Evolutionary conservation across 2,797 vertebrate species (phyloP), one percentile per base, ranked within the genome.

Genomic region (Scleropages formosus): DNA sequence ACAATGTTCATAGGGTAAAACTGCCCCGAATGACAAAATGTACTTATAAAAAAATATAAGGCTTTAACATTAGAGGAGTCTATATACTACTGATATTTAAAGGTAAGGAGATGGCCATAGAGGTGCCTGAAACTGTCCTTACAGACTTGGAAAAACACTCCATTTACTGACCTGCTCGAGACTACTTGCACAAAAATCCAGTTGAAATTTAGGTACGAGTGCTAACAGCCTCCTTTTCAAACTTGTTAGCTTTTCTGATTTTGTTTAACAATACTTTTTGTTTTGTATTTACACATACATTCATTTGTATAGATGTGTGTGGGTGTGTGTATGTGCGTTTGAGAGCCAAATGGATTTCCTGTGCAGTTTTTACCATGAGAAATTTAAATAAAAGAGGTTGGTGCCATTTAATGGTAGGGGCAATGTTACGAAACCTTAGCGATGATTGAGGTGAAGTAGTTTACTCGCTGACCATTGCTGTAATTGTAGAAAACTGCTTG

Each of bases 61-160:
- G 85, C 89, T 89, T 87, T 86, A 82, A 84, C 85, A 83, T 89
- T 83, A 88, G 82, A 76, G 74, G 88, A 83, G 88, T 91, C 87
- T 93, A 89, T 91, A 90, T 93, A 94, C 95, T 95, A 93, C 95
- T 96, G 94, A 95, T 89, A 88, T 91, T 88, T 91, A 91, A 91
- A 82, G 84, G 81, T 81, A 82, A 83, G 81, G 81, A 82, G 83
- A 83, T 84, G 84, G 66, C 80, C 75, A 63, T 78, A 72, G 82
- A 85, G 70, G 46, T 75, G 68, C 66, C 68, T 77, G 74, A 39
- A 69, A 80, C 87, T 90, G 85, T 84, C 86, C 81, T 82, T 72
- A 62, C 70, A 67, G 63, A 51, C 39, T 76, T 0, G 70, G 83
- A 88, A 89, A 84, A 84, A 87, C 90, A 89, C 90, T 91, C 87